Evolutionary conservation across 2,797 vertebrate genomes (phyloP).

Genomic region (Peromyscus nudipes): DNA sequence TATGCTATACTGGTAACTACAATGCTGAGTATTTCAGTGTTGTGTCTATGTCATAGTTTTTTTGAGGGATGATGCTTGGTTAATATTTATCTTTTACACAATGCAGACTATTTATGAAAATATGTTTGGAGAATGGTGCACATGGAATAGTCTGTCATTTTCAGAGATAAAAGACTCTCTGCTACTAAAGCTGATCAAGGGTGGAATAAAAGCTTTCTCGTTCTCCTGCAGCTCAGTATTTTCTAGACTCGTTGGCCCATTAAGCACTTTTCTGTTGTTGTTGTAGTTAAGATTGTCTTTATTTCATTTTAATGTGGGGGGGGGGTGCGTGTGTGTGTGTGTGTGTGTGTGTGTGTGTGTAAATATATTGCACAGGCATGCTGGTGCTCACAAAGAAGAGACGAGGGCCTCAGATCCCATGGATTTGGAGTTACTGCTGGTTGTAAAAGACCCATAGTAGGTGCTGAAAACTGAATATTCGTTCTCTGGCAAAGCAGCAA

Average conservation of each 20-base stretch:
- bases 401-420: neutral
- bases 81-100: neutral
- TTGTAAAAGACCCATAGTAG: neutral
- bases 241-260: neutral
- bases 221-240: neutral
- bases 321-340: neutral
- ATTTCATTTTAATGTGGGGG: neutral
- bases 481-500: no score
- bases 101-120: neutral
- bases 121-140: neutral
- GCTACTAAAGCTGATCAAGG: neutral
- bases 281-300: neutral
- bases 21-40: neutral
- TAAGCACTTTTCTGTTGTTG: neutral
- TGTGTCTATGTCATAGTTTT: neutral
- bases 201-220: neutral
- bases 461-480: neutral
- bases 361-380: neutral
- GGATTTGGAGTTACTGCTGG: neutral
- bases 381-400: neutral
- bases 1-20: neutral
- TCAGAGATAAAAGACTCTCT: neutral
- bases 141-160: neutral
- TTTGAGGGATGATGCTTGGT: constrained; percentile 28
- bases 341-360: neutral